These are phyloP conservation scores for Strongylocentrotus purpuratus DNA, from an alignment of 35 echinoderm and acorn worm genomes.

Conservation along the genomic window DNA sequence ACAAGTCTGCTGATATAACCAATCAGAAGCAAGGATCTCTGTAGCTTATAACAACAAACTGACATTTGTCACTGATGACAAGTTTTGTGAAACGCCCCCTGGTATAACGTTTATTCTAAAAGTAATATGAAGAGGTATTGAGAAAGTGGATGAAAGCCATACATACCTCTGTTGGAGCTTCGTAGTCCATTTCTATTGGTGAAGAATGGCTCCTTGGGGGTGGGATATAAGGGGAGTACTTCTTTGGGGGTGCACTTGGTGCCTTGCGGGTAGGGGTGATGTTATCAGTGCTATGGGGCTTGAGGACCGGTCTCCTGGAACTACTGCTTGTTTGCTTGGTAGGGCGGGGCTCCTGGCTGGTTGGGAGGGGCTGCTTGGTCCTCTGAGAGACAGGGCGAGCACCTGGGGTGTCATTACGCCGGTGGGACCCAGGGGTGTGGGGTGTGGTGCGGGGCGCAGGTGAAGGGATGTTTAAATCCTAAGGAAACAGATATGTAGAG, in stretches of 20 bases:
- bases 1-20: no score
- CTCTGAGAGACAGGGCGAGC: not conserved
- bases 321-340: not conserved
- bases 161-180: not conserved
- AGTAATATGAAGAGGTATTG: no score
- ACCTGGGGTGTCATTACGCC: not conserved
- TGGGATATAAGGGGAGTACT: slow-evolving; percentile 34
- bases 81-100: no score
- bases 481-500: not conserved
- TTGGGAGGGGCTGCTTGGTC: not conserved
- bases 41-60: no score
- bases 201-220: slow-evolving; percentile 42
- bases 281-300: slow-evolving; percentile 26
- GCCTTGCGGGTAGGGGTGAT: slow-evolving; percentile 40
- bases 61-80: no score
- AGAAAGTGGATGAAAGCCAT: not conserved
- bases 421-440: slow-evolving; percentile 2
- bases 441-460: not conserved
- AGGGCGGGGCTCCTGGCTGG: not conserved
- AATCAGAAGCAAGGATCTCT: no score
- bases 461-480: slow-evolving; percentile 32
- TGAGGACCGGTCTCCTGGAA: slow-evolving; percentile 14
- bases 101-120: no score
- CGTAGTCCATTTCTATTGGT: slow-evolving; percentile 16
- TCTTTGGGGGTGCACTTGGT: slow-evolving; percentile 26